Percentiles rank a stretch among this genome's conserved stretches.
Conservation (phyloP, 23 tunicate genomes). For the Ascidia mentula region DNA sequence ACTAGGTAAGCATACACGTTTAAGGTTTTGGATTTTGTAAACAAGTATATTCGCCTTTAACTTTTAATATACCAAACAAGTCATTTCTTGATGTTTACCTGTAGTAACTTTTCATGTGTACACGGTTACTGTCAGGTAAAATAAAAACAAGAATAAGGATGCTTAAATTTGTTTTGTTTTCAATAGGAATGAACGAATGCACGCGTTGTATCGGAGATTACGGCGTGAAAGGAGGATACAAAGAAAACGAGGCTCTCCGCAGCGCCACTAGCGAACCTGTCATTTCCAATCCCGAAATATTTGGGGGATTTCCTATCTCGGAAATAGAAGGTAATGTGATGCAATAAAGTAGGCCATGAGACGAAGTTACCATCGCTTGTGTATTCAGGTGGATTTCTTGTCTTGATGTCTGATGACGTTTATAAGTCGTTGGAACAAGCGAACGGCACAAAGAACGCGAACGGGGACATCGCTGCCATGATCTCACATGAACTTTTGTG, state of each 20-base stretch:
- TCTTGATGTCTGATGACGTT: conserved; percentile 81
- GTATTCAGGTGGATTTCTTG: conserved; percentile 60
- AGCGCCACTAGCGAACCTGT: conserved; percentile 73
- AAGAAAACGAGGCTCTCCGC: conserved; percentile 53
- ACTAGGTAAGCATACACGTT: conserved; percentile 75
- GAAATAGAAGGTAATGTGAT: conserved; percentile 35
- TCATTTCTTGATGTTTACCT: neutral
- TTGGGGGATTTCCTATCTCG: conserved; percentile 51
- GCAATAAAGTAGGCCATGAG: neutral
- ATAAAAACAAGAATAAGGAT: neutral
- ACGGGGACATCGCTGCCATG: conserved; percentile 67
- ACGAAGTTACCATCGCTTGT: neutral
- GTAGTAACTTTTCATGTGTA: neutral
- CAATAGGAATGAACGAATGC: conserved; percentile 73
- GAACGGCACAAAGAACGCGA: conserved; percentile 35
- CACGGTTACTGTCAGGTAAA: neutral
- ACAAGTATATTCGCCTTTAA: no score
- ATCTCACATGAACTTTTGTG: conserved; percentile 47
- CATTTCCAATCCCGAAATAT: conserved; percentile 69
- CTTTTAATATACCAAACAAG: no score
- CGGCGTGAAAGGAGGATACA: conserved; percentile 88
- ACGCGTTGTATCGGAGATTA: conserved; percentile 91
- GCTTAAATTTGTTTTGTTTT: no score
- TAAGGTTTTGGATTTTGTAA: no score
- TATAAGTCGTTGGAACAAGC: conserved; percentile 77